A percentile compares a stretch with the other conserved stretches of the same genome.
phyloP scores from a whole-genome alignment of 2,888 invertebrate species.

The Pandemis heparana region DNA sequence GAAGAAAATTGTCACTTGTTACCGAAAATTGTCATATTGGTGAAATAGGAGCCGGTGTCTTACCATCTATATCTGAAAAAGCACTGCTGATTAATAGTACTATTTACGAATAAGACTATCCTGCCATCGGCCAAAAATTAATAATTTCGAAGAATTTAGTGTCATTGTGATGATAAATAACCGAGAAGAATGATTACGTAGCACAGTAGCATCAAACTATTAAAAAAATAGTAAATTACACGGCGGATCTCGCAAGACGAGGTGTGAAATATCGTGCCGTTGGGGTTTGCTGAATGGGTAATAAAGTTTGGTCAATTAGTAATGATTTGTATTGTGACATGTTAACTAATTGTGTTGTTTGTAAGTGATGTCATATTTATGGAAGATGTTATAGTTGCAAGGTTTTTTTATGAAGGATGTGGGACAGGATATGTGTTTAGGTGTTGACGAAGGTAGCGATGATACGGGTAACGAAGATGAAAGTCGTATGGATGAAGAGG shows the following conservation, averaged over 20 bases:
- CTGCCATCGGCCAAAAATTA: neutral
- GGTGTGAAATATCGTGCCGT: constrained; percentile 39
- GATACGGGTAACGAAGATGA: neutral
- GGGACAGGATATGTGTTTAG: constrained; percentile 31
- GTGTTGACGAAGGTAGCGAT: neutral
- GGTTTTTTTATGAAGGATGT: constrained; percentile 21
- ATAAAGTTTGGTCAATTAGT: constrained; percentile 44
- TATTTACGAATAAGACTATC: too few relatives aligned
- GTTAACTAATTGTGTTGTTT: constrained; percentile 23
- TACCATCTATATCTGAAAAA: too few relatives aligned
- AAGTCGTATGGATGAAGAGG: too few relatives aligned
- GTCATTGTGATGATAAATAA: neutral
- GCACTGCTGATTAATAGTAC: too few relatives aligned
- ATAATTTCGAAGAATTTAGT: neutral
- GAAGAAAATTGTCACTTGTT: too few relatives aligned
- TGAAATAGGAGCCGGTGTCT: too few relatives aligned
- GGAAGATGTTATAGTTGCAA: constrained; percentile 22
- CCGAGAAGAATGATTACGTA: neutral
- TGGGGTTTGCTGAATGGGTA: constrained; percentile 41
- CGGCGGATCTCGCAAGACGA: constrained; percentile 3
- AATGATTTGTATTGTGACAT: constrained; percentile 36
- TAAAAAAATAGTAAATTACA: constrained; percentile 3
- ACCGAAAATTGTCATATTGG: too few relatives aligned
- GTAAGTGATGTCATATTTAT: constrained; percentile 38
- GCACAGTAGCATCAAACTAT: neutral